Evolutionary conservation across 2,888 invertebrate genomes (phyloP).

Genomic region (Mythimna lalbum): DNA sequence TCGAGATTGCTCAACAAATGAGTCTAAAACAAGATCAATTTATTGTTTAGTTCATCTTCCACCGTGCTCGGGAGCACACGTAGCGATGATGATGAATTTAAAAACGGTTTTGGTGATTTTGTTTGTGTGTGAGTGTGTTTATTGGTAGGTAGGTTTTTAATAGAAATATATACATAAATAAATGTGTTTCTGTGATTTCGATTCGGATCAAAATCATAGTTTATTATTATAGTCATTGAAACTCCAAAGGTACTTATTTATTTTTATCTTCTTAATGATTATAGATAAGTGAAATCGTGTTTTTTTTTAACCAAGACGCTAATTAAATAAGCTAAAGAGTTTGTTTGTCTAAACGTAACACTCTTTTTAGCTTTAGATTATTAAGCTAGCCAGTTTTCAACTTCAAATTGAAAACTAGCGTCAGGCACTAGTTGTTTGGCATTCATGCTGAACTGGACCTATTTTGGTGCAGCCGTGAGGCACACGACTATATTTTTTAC

Average conservation of each 20-base stretch:
- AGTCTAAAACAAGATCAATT: background rate
- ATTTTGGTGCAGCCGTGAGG: too few species aligned
- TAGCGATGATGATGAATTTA: conserved; percentile 34
- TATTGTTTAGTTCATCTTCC: conserved; percentile 50
- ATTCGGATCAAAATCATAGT: background rate
- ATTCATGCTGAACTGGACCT: too few species aligned
- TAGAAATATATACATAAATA: background rate
- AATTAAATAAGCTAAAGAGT: too few species aligned
- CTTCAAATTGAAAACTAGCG: too few species aligned
- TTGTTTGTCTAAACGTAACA: too few species aligned
- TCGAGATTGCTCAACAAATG: conserved; percentile 3
- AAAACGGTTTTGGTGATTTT: conserved; percentile 41
- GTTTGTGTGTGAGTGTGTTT: conserved; percentile 50
- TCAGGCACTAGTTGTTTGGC: too few species aligned
- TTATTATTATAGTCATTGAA: background rate
- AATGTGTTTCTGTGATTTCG: background rate
- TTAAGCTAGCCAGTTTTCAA: too few species aligned
- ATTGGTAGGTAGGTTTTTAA: conserved; percentile 39
- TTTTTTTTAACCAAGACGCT: too few species aligned
- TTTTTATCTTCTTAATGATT: background rate
- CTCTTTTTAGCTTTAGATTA: too few species aligned
- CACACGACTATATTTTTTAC: too few species aligned
- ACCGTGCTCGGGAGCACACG: conserved; percentile 12
- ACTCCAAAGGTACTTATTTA: background rate
- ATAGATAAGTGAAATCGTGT: too few species aligned